phyloP scores from a whole-genome alignment of 2,888 invertebrate genomes.

The Achlya flavicornis region DNA sequence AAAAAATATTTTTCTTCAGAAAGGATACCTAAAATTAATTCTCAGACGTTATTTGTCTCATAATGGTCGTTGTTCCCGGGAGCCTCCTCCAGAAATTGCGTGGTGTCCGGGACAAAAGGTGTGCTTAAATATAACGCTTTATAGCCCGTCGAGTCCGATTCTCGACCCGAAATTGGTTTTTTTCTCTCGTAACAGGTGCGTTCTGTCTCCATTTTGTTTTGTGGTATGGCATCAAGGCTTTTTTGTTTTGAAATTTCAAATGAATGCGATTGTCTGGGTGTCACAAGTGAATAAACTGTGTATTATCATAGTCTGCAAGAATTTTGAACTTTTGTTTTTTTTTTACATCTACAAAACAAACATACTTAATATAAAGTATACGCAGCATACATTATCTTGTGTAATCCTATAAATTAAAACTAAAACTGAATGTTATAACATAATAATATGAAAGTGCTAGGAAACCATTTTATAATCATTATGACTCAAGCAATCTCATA shows the following conservation, averaged over 20 bases:
- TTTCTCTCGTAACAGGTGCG: conserved; percentile 46
- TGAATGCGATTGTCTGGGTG: conserved; percentile 3
- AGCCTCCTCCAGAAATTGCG: conserved; percentile 43
- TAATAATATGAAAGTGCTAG: neutral
- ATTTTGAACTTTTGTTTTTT: no score
- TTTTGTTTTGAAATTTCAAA: conserved; percentile 11
- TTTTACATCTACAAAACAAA: neutral
- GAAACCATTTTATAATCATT: neutral
- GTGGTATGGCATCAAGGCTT: conserved; percentile 14
- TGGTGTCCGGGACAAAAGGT: conserved; percentile 46
- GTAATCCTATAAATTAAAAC: neutral
- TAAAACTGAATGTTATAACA: neutral
- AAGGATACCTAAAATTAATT: conserved; percentile 50
- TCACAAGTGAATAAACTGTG: conserved; percentile 1
- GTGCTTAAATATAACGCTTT: conserved; percentile 51
- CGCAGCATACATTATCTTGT: neutral
- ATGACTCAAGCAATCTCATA: neutral
- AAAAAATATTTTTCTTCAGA: neutral
- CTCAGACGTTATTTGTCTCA: conserved; percentile 40
- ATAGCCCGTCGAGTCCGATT: conserved; percentile 55
- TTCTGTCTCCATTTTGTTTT: conserved; percentile 28
- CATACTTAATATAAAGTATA: neutral
- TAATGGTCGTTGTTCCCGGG: conserved; percentile 46
- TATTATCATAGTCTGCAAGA: neutral
- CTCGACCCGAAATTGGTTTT: conserved; percentile 52